phyloP scores from a whole-genome alignment of 2,797 vertebrate species.

The Mastacembelus armatus region DNA sequence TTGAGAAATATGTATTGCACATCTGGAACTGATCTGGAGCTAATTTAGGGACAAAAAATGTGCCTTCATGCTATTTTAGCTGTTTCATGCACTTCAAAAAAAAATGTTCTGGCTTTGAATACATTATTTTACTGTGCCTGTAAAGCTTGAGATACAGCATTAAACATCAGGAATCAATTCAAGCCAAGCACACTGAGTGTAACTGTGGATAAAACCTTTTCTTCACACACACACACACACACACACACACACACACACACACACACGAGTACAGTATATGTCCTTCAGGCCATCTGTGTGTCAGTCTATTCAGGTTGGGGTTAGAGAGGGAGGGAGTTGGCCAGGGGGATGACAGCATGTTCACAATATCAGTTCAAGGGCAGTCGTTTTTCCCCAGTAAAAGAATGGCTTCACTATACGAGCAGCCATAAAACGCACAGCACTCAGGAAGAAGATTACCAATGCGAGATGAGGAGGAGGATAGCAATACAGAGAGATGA shows the following conservation, averaged over 20 bases:
- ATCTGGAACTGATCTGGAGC: conserved; percentile 58
- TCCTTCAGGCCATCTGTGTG: conserved; percentile 49
- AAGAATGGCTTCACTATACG: conserved; percentile 59
- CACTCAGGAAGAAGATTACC: conserved; percentile 40
- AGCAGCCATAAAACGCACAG: conserved; percentile 46
- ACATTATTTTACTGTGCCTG: conserved; percentile 21
- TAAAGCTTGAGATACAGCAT: not conserved
- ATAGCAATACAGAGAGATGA: conserved; percentile 28
- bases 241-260: conserved; percentile 10
- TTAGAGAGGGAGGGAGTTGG: too few species aligned
- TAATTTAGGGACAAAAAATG: not conserved
- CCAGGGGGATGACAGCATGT: conserved; percentile 8
- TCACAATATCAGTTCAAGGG: conserved; percentile 62
- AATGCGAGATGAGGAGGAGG: conserved; percentile 24
- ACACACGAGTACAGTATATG: conserved; percentile 30
- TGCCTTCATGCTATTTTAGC: conserved; percentile 29
- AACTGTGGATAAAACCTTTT: conserved; percentile 14
- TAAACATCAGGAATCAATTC: conserved; percentile 45
- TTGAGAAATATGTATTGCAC: not conserved
- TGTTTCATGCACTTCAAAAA: conserved; percentile 50
- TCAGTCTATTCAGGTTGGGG: conserved; percentile 22
- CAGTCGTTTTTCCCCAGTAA: conserved; percentile 36
- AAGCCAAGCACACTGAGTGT: conserved; percentile 5
- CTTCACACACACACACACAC: conserved; percentile 17
- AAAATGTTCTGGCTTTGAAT: conserved; percentile 41